A percentile compares a stretch with the other conserved stretches of the same genome.
Evolutionary conservation across 2,888 invertebrate species (phyloP).

Genomic region (Eugnorisma glareosa): DNA sequence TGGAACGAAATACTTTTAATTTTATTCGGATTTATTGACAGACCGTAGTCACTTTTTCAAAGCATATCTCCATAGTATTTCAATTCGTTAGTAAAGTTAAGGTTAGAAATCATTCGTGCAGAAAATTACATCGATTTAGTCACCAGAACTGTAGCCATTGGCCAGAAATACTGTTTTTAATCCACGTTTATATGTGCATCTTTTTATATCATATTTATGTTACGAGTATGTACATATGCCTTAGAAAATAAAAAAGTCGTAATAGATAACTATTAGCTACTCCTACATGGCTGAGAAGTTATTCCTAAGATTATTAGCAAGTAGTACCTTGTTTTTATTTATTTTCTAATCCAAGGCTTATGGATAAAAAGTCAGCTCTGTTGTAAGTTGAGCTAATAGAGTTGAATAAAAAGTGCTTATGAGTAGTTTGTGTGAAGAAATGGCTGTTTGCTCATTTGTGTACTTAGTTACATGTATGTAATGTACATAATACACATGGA

Average conservation of each 20-base stretch:
- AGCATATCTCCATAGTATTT: background rate
- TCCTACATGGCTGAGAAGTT: background rate
- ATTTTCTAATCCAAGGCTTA: background rate
- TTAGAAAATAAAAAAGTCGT: conserved; percentile 20
- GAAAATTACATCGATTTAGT: conserved; percentile 31
- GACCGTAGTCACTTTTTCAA: background rate
- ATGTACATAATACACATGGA: background rate
- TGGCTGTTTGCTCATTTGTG: background rate
- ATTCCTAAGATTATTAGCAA: background rate
- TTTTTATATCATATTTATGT: conserved; percentile 22
- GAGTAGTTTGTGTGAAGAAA: background rate
- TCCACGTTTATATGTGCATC: conserved; percentile 7
- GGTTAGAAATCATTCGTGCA: conserved; percentile 35
- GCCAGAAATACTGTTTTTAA: conserved; percentile 16
- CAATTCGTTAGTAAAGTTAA: background rate
- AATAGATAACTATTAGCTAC: background rate
- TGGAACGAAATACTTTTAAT: background rate
- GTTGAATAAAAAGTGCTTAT: conserved; percentile 1
- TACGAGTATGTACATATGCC: conserved; percentile 12
- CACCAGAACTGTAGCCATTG: conserved; percentile 28
- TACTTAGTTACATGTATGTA: background rate
- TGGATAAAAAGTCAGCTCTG: background rate
- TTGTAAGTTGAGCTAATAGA: conserved; percentile 13
- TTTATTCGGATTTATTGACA: conserved; percentile 3
- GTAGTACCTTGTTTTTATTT: background rate